Evolutionary conservation across 2,113 vertebrate genomes (phyloP).

Genomic region (Nibea coibor): DNA sequence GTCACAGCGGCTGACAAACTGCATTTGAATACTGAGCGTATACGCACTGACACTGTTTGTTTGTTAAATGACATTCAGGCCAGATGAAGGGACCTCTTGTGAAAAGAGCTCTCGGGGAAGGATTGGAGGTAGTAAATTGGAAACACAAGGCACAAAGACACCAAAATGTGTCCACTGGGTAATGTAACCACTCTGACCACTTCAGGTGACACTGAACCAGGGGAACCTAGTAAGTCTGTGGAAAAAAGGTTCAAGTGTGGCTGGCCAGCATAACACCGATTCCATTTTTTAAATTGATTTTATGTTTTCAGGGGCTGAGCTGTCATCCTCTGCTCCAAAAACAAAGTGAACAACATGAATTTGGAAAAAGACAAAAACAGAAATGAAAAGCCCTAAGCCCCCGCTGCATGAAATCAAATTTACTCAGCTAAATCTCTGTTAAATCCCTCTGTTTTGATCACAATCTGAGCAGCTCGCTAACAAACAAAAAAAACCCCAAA

Average conservation of each 20-base stretch:
- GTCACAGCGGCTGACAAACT: neutral
- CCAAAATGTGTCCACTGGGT: too few species aligned
- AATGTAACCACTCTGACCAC: neutral
- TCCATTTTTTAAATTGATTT: neutral
- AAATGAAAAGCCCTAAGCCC: neutral
- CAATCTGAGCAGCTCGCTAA: neutral
- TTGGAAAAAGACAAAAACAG: too few species aligned
- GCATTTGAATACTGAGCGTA: neutral
- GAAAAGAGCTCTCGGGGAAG: neutral
- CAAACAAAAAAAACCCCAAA: neutral
- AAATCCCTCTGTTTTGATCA: neutral
- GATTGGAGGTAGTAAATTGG: neutral
- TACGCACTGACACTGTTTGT: neutral
- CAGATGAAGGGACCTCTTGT: neutral
- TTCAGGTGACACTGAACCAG: neutral
- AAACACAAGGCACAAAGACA: slow-evolving; percentile 8
- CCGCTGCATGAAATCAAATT: slow-evolving; percentile 4
- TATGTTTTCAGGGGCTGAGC: too few species aligned
- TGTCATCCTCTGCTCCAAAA: too few species aligned
- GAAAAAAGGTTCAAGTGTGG: too few species aligned
- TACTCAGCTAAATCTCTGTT: neutral
- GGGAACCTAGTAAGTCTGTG: neutral
- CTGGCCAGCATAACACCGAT: neutral
- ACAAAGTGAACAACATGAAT: too few species aligned
- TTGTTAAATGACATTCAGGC: neutral